Evolutionary conservation across 2,888 invertebrate species (phyloP).

Genomic region (Mythimna loreyi): DNA sequence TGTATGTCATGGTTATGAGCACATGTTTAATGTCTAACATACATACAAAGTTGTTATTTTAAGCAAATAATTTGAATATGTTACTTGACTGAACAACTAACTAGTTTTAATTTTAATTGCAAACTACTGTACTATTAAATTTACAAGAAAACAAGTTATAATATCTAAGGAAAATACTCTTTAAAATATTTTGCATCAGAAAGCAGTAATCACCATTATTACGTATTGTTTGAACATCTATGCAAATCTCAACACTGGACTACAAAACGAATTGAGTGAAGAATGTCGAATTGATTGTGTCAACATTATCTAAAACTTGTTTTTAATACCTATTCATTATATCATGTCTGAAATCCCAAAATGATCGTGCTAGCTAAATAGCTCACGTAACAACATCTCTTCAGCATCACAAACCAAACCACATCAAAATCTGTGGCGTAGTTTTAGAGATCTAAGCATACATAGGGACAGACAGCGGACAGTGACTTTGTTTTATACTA

Average conservation of each 20-base stretch:
- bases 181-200: conserved; percentile 6
- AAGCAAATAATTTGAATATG: conserved; percentile 9
- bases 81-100: neutral
- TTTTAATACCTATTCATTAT: neutral
- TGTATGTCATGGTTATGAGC: conserved; percentile 39
- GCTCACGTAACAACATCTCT: neutral
- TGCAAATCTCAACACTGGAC: conserved; percentile 17
- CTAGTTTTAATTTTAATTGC: conserved; percentile 7
- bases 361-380: neutral
- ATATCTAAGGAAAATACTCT: conserved; percentile 5
- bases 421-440: no score
- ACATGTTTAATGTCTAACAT: conserved; percentile 17
- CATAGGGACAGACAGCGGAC: no score
- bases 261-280: conserved; percentile 13
- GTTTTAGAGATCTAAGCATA: no score
- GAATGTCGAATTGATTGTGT: conserved; percentile 33
- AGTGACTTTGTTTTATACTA: no score
- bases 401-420: no score
- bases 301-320: conserved; percentile 7
- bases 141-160: conserved; percentile 1
- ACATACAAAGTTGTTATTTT: conserved; percentile 13
- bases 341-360: neutral
- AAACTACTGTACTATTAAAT: neutral
- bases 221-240: conserved; percentile 16
- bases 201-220: conserved; percentile 1